Conservation (phyloP, 1,140 invertebrate genomes). For the Antheraea pernyi region DNA sequence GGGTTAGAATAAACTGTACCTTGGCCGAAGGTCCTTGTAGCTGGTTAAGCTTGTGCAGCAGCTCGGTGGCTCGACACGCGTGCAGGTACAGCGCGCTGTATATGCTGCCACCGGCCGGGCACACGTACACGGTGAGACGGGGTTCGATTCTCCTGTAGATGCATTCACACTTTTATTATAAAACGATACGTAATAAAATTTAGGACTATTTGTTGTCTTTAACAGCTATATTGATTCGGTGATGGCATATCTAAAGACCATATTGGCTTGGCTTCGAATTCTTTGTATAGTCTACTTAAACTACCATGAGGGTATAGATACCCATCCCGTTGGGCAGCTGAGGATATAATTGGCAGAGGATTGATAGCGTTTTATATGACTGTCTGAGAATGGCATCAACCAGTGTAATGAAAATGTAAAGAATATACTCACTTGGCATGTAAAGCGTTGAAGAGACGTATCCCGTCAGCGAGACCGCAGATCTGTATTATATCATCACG, state of each 20-base stretch:
- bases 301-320: too few species aligned
- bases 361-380: too few species aligned
- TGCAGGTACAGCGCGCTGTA: conserved; percentile 92
- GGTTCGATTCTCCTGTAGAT: conserved; percentile 84
- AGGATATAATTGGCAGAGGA: too few species aligned
- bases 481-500: conserved; percentile 96
- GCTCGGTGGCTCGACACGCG: conserved; percentile 82
- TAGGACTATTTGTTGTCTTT: too few species aligned
- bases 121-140: conserved; percentile 89
- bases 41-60: conserved; percentile 83
- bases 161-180: not conserved
- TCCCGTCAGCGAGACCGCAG: conserved; percentile 94
- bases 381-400: too few species aligned
- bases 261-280: too few species aligned
- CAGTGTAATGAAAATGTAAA: too few species aligned
- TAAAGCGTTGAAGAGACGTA: conserved; percentile 93
- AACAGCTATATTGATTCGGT: too few species aligned
- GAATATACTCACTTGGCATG: conserved; percentile 85
- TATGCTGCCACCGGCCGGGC: conserved; percentile 82
- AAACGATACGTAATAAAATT: too few species aligned
- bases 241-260: too few species aligned
- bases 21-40: conserved; percentile 80
- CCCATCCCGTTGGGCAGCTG: too few species aligned
- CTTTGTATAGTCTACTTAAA: too few species aligned
- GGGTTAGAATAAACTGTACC: conserved; percentile 47